Evolutionary conservation across 2,797 vertebrate species (phyloP).

Genomic region (Notolabrus celidotus): DNA sequence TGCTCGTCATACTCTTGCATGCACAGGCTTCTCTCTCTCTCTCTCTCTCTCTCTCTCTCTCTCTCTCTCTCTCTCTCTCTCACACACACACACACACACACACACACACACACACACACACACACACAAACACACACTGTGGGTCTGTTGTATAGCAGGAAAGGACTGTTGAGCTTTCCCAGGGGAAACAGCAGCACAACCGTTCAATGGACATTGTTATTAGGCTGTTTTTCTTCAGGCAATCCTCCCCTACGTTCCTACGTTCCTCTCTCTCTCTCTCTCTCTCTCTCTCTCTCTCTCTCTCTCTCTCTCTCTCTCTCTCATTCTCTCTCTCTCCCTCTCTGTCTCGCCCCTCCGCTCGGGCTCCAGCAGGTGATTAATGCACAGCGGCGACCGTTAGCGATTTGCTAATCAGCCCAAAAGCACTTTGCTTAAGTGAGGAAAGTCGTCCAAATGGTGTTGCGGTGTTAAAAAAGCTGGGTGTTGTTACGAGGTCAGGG

Average conservation of each 20-base stretch:
- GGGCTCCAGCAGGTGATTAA: constrained; percentile 61
- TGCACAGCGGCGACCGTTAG: constrained; percentile 37
- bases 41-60: too few species aligned
- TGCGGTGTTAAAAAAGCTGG: constrained; percentile 7
- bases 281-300: constrained; percentile 5
- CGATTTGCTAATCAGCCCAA: constrained; percentile 56
- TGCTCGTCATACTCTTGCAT: not conserved
- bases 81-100: too few species aligned
- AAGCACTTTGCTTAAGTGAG: constrained; percentile 62
- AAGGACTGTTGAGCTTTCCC: constrained; percentile 70
- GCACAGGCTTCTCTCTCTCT: not conserved
- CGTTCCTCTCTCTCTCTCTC: too few species aligned
- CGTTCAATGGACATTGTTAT: constrained; percentile 77
- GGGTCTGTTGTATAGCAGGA: constrained; percentile 65
- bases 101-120: constrained; percentile 22
- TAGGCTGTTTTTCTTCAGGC: constrained; percentile 60
- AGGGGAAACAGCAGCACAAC: constrained; percentile 60
- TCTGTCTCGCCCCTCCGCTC: constrained; percentile 20
- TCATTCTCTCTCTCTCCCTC: constrained; percentile 1
- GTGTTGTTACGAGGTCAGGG: constrained; percentile 34
- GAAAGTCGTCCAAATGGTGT: constrained; percentile 44
- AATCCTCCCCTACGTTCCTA: constrained; percentile 20
- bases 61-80: too few species aligned
- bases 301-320: not conserved
- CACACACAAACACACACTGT: constrained; percentile 16